Evolutionary conservation across 1,140 invertebrate genomes (phyloP), one percentile per base, ranked within the genome.

Genomic region (Anagrus nilaparvatae): DNA sequence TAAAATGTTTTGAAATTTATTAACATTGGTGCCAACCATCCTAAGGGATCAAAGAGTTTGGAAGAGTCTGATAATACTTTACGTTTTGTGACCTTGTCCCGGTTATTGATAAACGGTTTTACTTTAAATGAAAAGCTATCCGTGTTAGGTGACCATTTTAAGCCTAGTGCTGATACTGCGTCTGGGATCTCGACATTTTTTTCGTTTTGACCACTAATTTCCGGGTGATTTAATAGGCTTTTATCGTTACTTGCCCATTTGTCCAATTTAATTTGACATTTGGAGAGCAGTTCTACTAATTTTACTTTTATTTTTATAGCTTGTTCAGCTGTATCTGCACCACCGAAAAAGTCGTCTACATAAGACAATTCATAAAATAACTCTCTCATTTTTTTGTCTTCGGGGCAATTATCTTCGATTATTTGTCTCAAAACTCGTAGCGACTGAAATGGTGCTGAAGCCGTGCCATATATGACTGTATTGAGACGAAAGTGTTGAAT

Each of bases 1-100:
- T 70, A 52, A 8, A 71, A 41, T 7, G 62, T 27, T 50, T 71
- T 72, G 2, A 58, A 50, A 18, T 35, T 43, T 2, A 56, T 49
- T 4, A 53, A 48, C 4, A 63, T 32, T 5, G 65, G 60, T 2
- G 56, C 45, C n/a, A n/a, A n/a, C n/a, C n/a, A n/a, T n/a, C n/a
- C n/a, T n/a, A n/a, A n/a, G n/a, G n/a, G n/a, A n/a, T 70, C 65
- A 46, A 60, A 71, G 6, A 31, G 14, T 14, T 14, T 31, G 8
- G 30, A 7, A 6, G 14, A 6, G 6, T 31, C 30, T 14, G 63
- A 61, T 9, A 67, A 27, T 1, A 64, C 19, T 3, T 24, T 16
- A 13, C 63, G 32, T 51, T 67, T 65, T 1, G 54, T 55, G n/a
- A 35, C 18, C 37, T 28, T 3, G 14, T n/a, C n/a, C 5, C 10